Evolutionary conservation across 2,113 vertebrate genomes (phyloP), one percentile per base, ranked within the genome.

Genomic region (Actenoides hombroni): DNA sequence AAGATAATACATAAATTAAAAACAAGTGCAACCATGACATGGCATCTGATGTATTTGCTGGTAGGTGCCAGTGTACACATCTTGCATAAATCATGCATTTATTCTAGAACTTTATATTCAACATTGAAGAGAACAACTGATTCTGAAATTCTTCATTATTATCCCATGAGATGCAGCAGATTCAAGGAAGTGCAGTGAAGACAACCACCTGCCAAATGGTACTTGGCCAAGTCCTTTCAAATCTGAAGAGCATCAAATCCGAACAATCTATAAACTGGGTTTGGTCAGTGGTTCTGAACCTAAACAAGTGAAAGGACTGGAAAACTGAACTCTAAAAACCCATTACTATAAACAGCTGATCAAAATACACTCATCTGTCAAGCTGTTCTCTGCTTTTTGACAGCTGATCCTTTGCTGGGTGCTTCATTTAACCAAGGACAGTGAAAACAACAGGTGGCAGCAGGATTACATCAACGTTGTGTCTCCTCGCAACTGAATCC

Each of bases 381-480:
- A 95, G 83, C 76, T 91, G 63, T 77, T 88, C 85, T 78, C 79
- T 78, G 80, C 56, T 88, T 94, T 96, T 90, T 93, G 93, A 88
- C 84, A 97, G 60, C 73, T 68, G 90, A 95, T 95, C 92, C 93
- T 92, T 88, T 51, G 53, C 73, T 77, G 75, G 46, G 48, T 76
- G 67, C 86, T 93, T 94, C 83, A 63, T 79, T 95, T 89, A 91
- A 93, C 48, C 64, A 68, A 29, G 60, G 37, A 77, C 1, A 95
- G 88, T 80, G 83, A 96, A 96, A 97, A 94, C 92, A 95, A 96
- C 94, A 96, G 94, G 88, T 95, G 95, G 94, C 81, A 96, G 81
- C 80, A 88, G 91, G 91, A 93, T 92, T 94, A 63, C 64, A 92
- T 57, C 90, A 75, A 51, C 7, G 3, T 0, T 48, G 89, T 56